A percentile compares a stretch with the other conserved stretches of the same genome.
phyloP scores from a whole-genome alignment of 2,113 vertebrate species.

The Chaetodon auriga region DNA sequence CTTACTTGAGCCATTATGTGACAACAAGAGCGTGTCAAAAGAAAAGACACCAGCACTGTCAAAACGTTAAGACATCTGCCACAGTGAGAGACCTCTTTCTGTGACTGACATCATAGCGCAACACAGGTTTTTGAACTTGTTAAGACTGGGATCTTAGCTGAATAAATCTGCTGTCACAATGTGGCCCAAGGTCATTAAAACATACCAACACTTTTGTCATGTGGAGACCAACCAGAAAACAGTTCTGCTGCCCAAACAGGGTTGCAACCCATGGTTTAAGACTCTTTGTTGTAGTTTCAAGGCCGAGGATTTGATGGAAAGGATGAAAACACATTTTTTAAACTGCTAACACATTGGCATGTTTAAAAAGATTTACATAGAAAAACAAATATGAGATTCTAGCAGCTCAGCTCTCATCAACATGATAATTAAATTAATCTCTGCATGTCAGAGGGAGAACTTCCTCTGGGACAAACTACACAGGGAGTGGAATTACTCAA shows the following conservation, averaged over 20 bases:
- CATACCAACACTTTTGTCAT: constrained; percentile 62
- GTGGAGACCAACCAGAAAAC: constrained; percentile 60
- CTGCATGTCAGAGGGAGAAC: constrained; percentile 47
- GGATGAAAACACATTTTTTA: constrained; percentile 69
- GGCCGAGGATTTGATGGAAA: constrained; percentile 58
- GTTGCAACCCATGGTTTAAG: constrained; percentile 38
- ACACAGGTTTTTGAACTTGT: constrained; percentile 14
- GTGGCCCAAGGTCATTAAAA: constrained; percentile 45
- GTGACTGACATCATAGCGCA: constrained; percentile 46
- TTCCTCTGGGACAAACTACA: constrained; percentile 64
- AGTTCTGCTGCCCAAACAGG: constrained; percentile 42
- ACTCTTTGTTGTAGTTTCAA: constrained; percentile 63
- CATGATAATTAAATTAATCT: constrained; percentile 77
- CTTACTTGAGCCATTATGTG: not conserved
- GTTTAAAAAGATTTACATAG: constrained; percentile 72
- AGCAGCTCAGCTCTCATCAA: constrained; percentile 69
- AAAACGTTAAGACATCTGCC: constrained; percentile 18
- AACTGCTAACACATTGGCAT: constrained; percentile 75
- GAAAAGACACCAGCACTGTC: not conserved
- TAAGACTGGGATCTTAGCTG: constrained; percentile 40
- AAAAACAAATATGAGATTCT: constrained; percentile 74
- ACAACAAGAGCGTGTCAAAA: constrained; percentile 1
- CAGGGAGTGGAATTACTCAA: constrained; percentile 56
- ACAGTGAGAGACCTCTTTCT: constrained; percentile 21
- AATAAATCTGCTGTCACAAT: constrained; percentile 57